Evolutionary conservation across 2,888 invertebrate genomes (phyloP).

Genomic region (Hyposoter didymator): DNA sequence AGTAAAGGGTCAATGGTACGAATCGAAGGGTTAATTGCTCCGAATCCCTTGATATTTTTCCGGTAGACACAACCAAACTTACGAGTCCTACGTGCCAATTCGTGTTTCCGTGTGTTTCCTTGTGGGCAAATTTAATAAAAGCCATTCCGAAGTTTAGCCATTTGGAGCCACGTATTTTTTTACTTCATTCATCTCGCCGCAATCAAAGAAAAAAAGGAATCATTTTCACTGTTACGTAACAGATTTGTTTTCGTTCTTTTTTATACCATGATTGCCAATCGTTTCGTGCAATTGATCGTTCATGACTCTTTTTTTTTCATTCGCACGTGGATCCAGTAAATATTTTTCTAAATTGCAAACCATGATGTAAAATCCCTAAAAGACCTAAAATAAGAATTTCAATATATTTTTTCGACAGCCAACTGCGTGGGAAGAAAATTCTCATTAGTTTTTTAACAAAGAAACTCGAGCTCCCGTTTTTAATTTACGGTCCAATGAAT

Average conservation of each 20-base stretch:
- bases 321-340: not conserved
- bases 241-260: not conserved
- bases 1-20: not conserved
- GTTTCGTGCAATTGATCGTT: not conserved
- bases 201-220: not conserved
- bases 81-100: not conserved
- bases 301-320: not conserved
- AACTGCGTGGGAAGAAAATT: not conserved
- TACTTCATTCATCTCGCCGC: not conserved
- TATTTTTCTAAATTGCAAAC: not conserved
- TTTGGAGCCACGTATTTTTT: slow-evolving; percentile 7
- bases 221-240: not conserved
- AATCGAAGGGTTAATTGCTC: slow-evolving; percentile 19
- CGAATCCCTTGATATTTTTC: slow-evolving; percentile 1
- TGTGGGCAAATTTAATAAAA: not conserved
- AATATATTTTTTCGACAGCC: not conserved
- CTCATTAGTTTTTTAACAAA: slow-evolving; percentile 13
- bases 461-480: slow-evolving; percentile 13
- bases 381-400: not conserved
- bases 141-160: not conserved
- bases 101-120: not conserved
- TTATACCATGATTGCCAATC: not conserved
- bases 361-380: no score
- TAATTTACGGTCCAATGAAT: not conserved
- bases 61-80: not conserved